phyloP scores from a whole-genome alignment of 2,797 vertebrate genomes.

The Bovichtus diacanthus region DNA sequence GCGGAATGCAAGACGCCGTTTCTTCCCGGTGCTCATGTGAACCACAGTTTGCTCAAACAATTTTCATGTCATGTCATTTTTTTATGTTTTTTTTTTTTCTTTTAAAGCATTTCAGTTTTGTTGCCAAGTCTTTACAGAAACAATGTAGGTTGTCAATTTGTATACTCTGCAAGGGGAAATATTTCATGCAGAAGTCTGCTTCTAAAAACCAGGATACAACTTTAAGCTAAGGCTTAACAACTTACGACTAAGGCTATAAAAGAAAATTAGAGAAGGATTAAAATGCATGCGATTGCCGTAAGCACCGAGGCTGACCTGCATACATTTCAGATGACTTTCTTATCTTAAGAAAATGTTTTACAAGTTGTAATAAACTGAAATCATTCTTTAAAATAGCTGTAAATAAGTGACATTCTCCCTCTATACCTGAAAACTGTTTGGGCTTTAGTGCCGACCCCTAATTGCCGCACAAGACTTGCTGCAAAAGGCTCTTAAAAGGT shows the following conservation, averaged over 20 bases:
- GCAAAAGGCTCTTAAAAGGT: not conserved
- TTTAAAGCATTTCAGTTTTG: slow-evolving; percentile 24
- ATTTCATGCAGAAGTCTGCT: not conserved
- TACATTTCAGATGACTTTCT: not conserved
- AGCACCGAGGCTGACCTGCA: not conserved
- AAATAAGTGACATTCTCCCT: not conserved
- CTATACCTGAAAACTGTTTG: not conserved
- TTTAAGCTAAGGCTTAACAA: too few relatives aligned
- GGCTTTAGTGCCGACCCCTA: not conserved
- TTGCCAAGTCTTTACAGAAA: slow-evolving; percentile 23
- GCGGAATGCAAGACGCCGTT: slow-evolving; percentile 56
- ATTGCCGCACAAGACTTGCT: not conserved
- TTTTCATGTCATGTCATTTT: slow-evolving; percentile 44
- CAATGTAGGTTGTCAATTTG: not conserved
- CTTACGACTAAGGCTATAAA: not conserved
- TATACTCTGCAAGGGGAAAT: not conserved
- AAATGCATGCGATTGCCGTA: not conserved
- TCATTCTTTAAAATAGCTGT: not conserved
- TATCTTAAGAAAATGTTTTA: not conserved
- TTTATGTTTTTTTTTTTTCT: too few relatives aligned
- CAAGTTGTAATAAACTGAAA: not conserved
- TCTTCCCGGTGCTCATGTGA: slow-evolving; percentile 31
- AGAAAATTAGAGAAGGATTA: not conserved
- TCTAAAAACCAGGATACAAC: not conserved
- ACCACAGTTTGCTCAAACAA: slow-evolving; percentile 11